Conservation (phyloP, 2,113 vertebrate species). For the Eidolon helvum region DNA sequence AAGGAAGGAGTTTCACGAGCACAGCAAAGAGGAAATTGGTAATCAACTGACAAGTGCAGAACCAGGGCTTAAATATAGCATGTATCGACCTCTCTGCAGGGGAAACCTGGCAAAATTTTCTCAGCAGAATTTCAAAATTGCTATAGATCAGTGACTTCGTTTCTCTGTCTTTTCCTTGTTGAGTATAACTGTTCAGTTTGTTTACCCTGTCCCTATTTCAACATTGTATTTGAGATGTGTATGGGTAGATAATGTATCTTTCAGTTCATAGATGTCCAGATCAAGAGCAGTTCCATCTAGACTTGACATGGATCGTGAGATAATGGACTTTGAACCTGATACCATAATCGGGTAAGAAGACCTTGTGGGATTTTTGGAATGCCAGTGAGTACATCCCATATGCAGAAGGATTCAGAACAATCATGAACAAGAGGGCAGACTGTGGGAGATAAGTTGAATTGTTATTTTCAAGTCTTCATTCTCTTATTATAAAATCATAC, state of each 20-base stretch:
- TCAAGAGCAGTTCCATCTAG: neutral
- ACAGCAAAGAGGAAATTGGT: neutral
- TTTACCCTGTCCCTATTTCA: neutral
- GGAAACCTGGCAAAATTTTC: neutral
- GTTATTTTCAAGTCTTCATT: neutral
- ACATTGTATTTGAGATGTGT: neutral
- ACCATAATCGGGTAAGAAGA: neutral
- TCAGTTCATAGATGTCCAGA: neutral
- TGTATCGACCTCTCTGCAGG: neutral
- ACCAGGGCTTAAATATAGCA: neutral
- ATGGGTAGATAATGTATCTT: neutral
- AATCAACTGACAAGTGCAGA: neutral
- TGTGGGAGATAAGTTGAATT: neutral
- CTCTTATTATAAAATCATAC: neutral
- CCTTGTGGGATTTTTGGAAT: neutral
- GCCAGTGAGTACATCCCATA: neutral
- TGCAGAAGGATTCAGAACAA: neutral
- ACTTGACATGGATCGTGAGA: neutral
- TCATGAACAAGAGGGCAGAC: neutral
- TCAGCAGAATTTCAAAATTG: neutral
- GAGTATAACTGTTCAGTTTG: neutral
- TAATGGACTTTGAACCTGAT: neutral
- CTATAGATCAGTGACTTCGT: neutral
- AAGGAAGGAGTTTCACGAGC: neutral
- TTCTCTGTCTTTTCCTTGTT: neutral